A percentile compares a stretch with the other conserved stretches of the same genome.
phyloP scores from a whole-genome alignment of 1,140 invertebrate species.

The Eciton burchellii region DNA sequence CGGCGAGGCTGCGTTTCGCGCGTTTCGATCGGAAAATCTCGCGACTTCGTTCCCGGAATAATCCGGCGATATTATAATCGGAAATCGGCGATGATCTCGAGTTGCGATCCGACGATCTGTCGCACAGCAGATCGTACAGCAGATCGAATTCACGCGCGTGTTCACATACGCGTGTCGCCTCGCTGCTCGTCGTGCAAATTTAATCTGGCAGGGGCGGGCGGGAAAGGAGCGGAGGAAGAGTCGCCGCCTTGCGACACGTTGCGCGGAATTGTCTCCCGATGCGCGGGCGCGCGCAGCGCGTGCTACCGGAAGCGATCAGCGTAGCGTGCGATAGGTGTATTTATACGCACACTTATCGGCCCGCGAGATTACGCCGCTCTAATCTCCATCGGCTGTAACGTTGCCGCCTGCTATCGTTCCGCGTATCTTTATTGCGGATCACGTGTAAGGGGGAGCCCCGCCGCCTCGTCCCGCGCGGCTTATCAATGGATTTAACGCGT shows the following conservation, averaged over 20 bases:
- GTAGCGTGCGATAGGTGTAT: slow-evolving; percentile 23
- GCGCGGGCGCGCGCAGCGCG: slow-evolving; percentile 7
- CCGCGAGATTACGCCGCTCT: slow-evolving; percentile 31
- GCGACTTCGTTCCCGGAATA: too few relatives aligned
- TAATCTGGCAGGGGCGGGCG: slow-evolving; percentile 1
- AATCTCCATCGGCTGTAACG: slow-evolving; percentile 26
- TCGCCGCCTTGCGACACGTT: slow-evolving; percentile 21
- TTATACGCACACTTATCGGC: slow-evolving; percentile 45
- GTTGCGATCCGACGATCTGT: slow-evolving; percentile 13
- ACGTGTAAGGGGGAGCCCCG: slow-evolving; percentile 22
- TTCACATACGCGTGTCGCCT: slow-evolving; percentile 17
- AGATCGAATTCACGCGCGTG: not conserved
- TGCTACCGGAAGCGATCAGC: slow-evolving; percentile 29
- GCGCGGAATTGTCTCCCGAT: slow-evolving; percentile 23
- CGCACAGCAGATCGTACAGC: not conserved
- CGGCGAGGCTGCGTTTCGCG: too few relatives aligned
- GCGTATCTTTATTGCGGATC: slow-evolving; percentile 18
- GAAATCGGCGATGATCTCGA: not conserved
- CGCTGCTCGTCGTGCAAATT: not conserved
- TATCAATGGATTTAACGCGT: too few relatives aligned
- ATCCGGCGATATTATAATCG: too few relatives aligned
- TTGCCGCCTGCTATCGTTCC: slow-evolving; percentile 14
- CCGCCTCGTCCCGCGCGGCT: not conserved
- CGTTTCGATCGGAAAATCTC: too few relatives aligned
- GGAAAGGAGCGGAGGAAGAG: too few relatives aligned